Evolutionary conservation across 2,888 invertebrate genomes (phyloP).

Genomic region (Lycia hirtaria): DNA sequence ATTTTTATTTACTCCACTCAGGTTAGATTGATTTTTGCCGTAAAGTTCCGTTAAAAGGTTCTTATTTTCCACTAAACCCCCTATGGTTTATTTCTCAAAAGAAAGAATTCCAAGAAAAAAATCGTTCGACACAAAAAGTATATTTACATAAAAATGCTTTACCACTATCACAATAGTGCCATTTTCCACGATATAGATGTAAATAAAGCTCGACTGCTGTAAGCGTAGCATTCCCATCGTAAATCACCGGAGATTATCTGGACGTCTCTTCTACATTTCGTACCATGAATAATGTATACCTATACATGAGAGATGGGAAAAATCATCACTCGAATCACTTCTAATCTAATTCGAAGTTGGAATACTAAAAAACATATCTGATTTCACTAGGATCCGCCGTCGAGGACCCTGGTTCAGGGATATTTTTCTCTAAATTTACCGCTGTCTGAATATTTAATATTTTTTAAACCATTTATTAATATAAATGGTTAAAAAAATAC

Average conservation of each 20-base stretch:
- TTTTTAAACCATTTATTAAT: not conserved
- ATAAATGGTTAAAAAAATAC: not conserved
- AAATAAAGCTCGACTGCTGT: conserved; percentile 59
- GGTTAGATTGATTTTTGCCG: no score
- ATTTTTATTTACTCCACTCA: no score
- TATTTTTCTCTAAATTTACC: no score
- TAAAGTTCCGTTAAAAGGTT: no score
- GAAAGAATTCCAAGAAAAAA: no score
- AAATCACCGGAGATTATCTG: conserved; percentile 80
- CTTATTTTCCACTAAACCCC: no score
- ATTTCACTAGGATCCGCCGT: no score
- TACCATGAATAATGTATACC: conserved; percentile 75
- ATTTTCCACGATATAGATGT: conserved; percentile 43
- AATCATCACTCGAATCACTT: not conserved
- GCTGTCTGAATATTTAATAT: not conserved
- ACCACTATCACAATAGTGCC: conserved; percentile 10
- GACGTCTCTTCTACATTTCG: conserved; percentile 71
- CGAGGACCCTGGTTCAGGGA: no score
- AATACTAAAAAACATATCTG: not conserved
- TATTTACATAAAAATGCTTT: not conserved
- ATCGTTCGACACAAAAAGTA: no score
- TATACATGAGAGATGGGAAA: conserved; percentile 8
- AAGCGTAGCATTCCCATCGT: conserved; percentile 74
- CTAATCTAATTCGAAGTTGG: not conserved
- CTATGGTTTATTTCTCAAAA: no score